These are phyloP conservation scores for Drosophila kohkoa DNA, from an alignment of 1,140 invertebrate genomes.

Conservation along the genomic window DNA sequence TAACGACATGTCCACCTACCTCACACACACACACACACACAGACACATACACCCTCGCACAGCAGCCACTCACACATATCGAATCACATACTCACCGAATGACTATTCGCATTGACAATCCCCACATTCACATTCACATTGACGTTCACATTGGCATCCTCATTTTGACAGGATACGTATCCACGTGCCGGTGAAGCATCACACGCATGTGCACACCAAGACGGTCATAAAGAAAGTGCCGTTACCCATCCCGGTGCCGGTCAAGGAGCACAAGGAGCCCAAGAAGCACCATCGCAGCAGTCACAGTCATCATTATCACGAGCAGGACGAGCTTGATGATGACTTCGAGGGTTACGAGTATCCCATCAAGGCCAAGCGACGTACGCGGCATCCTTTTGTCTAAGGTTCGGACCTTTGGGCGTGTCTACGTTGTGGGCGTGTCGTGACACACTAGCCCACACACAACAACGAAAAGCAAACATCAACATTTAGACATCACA, in stretches of 20 bases:
- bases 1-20: slow-evolving; percentile 47
- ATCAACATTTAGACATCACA: neutral
- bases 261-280: slow-evolving; percentile 78
- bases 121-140: slow-evolving; percentile 16
- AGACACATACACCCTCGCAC: slow-evolving; percentile 6
- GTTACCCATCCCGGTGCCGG: slow-evolving; percentile 78
- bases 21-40: slow-evolving; percentile 17
- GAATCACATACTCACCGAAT: neutral
- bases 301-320: slow-evolving; percentile 65
- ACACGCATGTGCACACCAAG: slow-evolving; percentile 83
- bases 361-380: slow-evolving; percentile 80
- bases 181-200: slow-evolving; percentile 83
- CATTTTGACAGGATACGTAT: slow-evolving; percentile 74
- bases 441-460: slow-evolving; percentile 12
- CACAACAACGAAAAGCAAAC: too few relatives aligned
- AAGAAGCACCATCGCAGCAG: slow-evolving; percentile 78
- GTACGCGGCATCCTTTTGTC: slow-evolving; percentile 81
- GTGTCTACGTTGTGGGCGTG: slow-evolving; percentile 30
- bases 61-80: neutral
- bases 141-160: neutral
- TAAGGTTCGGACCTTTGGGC: slow-evolving; percentile 34
- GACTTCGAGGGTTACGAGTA: slow-evolving; percentile 83
- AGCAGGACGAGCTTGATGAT: slow-evolving; percentile 77
- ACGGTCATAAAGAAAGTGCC: slow-evolving; percentile 84
- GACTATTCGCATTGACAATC: slow-evolving; percentile 15